Evolutionary conservation across 2,888 invertebrate species (phyloP), one percentile per base, ranked within the genome.

Genomic region (Camptogramma bilineatum): DNA sequence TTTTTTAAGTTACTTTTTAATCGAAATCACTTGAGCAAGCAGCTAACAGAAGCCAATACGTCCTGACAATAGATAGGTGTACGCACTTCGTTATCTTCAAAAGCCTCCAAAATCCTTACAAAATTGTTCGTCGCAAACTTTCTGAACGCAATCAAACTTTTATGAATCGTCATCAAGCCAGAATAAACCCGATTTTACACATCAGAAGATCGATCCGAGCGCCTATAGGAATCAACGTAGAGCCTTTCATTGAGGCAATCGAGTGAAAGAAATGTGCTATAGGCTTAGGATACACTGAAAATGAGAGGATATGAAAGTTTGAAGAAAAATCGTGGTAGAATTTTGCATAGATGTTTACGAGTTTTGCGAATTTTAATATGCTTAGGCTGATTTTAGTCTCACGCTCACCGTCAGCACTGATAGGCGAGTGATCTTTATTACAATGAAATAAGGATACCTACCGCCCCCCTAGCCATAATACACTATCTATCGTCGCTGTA

Each of bases 161-260:
- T 68, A 71, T 64, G 74, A 76, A 74, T 66, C 57, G 73, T 71
- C 56, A 61, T 66, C 70, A 70, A 70, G 65, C 57, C 64, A 68
- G 72, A 73, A 64, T 75, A 70, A 68, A 74, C 66, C 72, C 70
- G 73, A 76, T 77, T 78, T 78, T 73, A 76, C 74, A 76, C 73
- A 69, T 81, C 75, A 73, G 63, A 70, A 74, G 73, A 69, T 68
- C 63, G 68, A 70, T 58, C 66, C 65, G 68, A 67, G 72, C 57
- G 67, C 65, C 62, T 60, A 72, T 74, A 55, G 69, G 63, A 60
- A 64, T 71, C 70, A 64, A 70, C 60, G 50, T 63, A 71, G 69
- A 74, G 71, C 66, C 69, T 73, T 64, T 72, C 68, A 68, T 18
- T 62, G 60, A 63, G 65, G 70, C 71, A 73, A 71, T 76, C 70